Conservation (phyloP, 2,797 vertebrate genomes). For the Acropternis orthonyx region DNA sequence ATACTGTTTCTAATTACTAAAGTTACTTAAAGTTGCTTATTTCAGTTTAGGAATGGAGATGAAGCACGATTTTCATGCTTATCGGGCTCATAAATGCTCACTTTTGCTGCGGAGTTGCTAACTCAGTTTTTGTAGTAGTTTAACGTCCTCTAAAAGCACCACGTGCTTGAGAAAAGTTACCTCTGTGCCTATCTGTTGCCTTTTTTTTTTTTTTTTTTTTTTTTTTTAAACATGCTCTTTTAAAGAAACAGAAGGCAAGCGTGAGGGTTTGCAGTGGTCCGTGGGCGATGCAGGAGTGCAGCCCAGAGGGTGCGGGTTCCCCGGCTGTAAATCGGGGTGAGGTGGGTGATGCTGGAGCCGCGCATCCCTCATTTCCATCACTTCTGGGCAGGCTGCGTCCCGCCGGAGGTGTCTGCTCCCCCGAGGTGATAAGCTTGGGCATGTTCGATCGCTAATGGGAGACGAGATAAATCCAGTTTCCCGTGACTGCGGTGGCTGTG, state of each 20-base stretch:
- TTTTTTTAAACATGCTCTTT: not conserved
- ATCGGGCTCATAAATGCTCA: not conserved
- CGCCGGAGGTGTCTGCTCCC: not conserved
- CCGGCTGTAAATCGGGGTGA: fast-evolving
- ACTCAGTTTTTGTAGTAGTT: not conserved
- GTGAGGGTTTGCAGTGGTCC: not conserved
- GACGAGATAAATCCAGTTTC: not conserved
- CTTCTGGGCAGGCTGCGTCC: not conserved
- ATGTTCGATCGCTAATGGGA: not conserved
- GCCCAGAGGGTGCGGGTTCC: fast-evolving
- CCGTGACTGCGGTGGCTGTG: not conserved
- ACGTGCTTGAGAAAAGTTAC: not conserved
- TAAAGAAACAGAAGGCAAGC: not conserved
- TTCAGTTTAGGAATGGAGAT: not conserved
- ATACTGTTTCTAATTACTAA: not conserved
- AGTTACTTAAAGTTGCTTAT: not conserved
- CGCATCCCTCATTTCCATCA: not conserved
- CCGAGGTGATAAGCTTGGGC: not conserved
- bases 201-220: not conserved
- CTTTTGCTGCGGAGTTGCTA: not conserved
- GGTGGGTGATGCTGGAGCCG: fast-evolving
- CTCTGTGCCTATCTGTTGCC: fast-evolving
- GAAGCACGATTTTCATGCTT: not conserved
- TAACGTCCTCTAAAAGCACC: not conserved
- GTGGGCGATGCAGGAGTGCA: fast-evolving